Evolutionary conservation across 2,113 vertebrate genomes (phyloP), one percentile per base, ranked within the genome.

Genomic region (Apteryx owenii): DNA sequence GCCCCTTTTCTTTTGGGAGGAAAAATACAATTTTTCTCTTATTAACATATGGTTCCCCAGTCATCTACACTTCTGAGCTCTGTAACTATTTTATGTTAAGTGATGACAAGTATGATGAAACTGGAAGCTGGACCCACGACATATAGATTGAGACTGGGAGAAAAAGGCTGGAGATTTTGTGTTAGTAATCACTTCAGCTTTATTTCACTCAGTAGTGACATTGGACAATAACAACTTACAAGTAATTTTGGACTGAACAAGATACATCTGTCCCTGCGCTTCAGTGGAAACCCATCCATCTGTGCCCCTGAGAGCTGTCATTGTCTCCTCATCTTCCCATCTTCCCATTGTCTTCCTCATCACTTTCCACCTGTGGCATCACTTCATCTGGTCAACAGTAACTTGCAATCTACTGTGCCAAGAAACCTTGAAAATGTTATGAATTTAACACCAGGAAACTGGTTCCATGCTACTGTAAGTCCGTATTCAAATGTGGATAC

Each of bases 21-120:
- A 89, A 94, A 92, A 91, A 50, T 66, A 85, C 33, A 79, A 28
- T 90, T 94, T 93, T 87, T 65, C 38, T 85, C 56, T 93, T 73
- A 81, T 88, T 86, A 84, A 38, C 51, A 42, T 38, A 42, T 2
- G 19, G 64, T 88, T 93, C 72, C 48, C 51, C 25, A 85, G 65
- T 84, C 62, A 77, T 76, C 83, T 94, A 61, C 80, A 84, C 51
- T 92, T 81, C n/a, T 89, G 69, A 90, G 46, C 56, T 81, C 72
- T 88, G 38, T 72, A 88, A 48, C 76, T 88, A 75, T 83, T 95
- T 95, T 78, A 36, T 71, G 54, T 50, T 75, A 12, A 0, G 40
- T 85, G 54, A 48, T 64, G 73, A 66, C 62, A 60, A 2, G 5
- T 38, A 12, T 20, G n/a, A 80, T 94, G 90, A 88, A 84, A 42